Evolutionary conservation across 2,113 vertebrate genomes (phyloP), one percentile per base, ranked within the genome.

Genomic region (Semicossyphus pulcher): DNA sequence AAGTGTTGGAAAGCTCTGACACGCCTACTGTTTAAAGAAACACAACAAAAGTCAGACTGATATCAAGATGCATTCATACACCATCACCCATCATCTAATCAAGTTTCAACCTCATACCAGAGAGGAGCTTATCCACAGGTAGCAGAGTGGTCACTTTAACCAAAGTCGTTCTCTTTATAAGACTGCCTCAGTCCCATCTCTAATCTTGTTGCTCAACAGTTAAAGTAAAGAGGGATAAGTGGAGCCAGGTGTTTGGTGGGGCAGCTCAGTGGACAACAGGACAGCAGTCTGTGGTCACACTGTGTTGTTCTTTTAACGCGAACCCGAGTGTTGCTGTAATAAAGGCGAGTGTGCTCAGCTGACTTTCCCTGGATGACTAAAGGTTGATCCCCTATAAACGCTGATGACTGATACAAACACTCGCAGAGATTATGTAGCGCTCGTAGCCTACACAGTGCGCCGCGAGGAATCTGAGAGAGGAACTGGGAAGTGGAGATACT

Each of bases 341-440:
- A 76, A 74, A 80, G 61, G 14, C n/a, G 34, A 59, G 31, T 32
- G 18, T 10, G 63, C 59, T 82, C 67, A 10, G 67, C 59, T 80
- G 68, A 72, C 67, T 85, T 84, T 72, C 41, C 49, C 34, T 48
- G 68, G 56, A 65, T 75, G 74, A 80, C 76, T 68, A 82, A 73
- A 73, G 70, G 71, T 45, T 81, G 88, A 86, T 76, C 65, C 51
- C 63, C 70, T 32, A 61, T 86, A 84, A 84, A 90, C 8, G 41
- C 72, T 61, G 81, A 85, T 81, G 73, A 72, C 73, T 84, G 86
- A 90, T 83, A 87, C 71, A 58, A 83, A 87, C 76, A 75, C 76
- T 86, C 62, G 25, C 31, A 76, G 68, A 85, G 79, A 85, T 87
- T 84, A 81, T 88, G 58, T 69, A 54, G 76, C 49, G 8, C 58